Base-by-base conservation (phyloP, 2,888 invertebrate genomes). In the Campoplex capitator region DNA sequence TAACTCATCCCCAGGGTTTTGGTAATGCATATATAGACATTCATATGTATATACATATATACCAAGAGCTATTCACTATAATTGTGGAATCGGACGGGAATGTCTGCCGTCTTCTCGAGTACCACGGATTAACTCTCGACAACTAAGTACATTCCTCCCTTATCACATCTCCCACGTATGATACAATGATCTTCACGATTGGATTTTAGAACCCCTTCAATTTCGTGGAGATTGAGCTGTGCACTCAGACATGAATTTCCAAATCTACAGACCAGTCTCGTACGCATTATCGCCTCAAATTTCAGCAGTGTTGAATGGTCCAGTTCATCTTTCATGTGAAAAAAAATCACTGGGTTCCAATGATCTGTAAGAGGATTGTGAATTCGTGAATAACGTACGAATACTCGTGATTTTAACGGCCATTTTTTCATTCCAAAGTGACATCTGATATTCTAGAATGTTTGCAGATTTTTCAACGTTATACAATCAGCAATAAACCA, bases 41-140 rank as follows among this genome's bases (percentile, higher is more conserved):
- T n/a, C 11, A 32, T 58, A 79, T 23, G 62, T 45, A 62, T 45
- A 62, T 38, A 76, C 11, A 45, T 45, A 0, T 51, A 42, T 13
- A 35, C 45, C 9, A 48, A 68, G 68, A 28, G 67, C 67, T 65
- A 23, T 16, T 62, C 13, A 65, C 56, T 45, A 48, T 48, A 48
- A 71, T 54, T 58, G 54, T 51, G 38, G 54, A 70, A 73, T 28
- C 54, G 58, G 38, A 56, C 13, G 54, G 58, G 80, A 65, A 86
- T 51, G 77, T 81, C 74, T 84, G 86, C 51, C 84, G 78, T 86
- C 84, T 81, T 81, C 74, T 81, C 77, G 48, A 81, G 84, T 78
- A 78, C 77, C 77, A 78, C 81, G 62, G 74, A 81, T 86, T 83
- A 77, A 73, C 73, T 58, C 62, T 68, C 81, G 77, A 84, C 58